Evolutionary conservation across 2,888 invertebrate species (phyloP), one percentile per base, ranked within the genome.

Genomic region (Dolomedes plantarius): DNA sequence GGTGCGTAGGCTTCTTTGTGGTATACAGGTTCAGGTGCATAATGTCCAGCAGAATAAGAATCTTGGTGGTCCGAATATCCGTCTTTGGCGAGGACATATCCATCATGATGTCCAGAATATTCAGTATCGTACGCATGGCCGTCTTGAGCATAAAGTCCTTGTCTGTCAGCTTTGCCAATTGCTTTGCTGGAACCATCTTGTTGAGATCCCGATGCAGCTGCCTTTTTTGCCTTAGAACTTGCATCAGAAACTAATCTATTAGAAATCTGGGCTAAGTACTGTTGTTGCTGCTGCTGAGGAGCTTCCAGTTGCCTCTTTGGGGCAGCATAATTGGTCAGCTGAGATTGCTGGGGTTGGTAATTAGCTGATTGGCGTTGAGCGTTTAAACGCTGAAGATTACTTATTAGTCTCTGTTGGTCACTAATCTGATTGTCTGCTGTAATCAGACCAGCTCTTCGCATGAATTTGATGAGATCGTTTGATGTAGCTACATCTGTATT

Each of bases 131-230:
- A 46, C 9, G 2, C 11, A 23, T 41, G 19, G 5, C 27, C 16
- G 0, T 85, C 83, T 31, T 85, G 75, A 1, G 23, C 76, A 50
- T 82, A 82, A 0, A 72, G 56, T 56, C 83, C 83, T 78, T 85
- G 83, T 13, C 83, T 65, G n/a, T 85, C 83, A 1, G 36, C 65
- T 13, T 85, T 85, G 16, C 39, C 0, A 7, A 31, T 19, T 19
- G 28, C 6, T 39, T 83, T 77, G 27, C 74, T 23, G 28, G 13
- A 56, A 36, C 9, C 29, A 11, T 46, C 6, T 64, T n/a, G 11
- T 39, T 0, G 6, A 16, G 11, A 19, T 23, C 11, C 9, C 1
- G 50, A 28, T 1, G 23, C 65, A 29, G 11, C 11, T 5, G 5
- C 6, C 16, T 23, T 23, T 23, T 23, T n/a, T 23, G 5, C 2